Percentiles rank a stretch among this genome's conserved stretches.
Evolutionary conservation across 30 jellyfish, hydroid and myxozoan species (phyloP).

Genomic region (Chrysaora quinquecirrha): DNA sequence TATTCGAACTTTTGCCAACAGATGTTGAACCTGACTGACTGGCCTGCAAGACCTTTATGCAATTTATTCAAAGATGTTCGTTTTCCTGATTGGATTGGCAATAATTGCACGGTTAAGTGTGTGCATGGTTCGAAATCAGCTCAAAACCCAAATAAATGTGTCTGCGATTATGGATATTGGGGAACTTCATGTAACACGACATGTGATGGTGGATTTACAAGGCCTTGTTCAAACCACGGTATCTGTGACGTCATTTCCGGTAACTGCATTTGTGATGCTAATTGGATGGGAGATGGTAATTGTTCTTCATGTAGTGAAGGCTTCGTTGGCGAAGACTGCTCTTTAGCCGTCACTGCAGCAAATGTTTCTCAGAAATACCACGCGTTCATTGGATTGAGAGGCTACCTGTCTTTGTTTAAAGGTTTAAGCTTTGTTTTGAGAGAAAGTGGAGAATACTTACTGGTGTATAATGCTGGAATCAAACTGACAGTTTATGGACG

Average conservation of each 20-base stretch:
- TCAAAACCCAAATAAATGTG: slow-evolving; percentile 19
- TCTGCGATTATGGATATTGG: slow-evolving; percentile 61
- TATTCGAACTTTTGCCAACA: slow-evolving; percentile 43
- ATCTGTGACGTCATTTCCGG: slow-evolving; percentile 51
- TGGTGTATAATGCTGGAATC: slow-evolving; percentile 7
- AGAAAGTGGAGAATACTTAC: slow-evolving; percentile 45
- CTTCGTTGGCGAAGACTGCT: slow-evolving; percentile 58
- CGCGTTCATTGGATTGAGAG: slow-evolving; percentile 42
- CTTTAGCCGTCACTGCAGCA: neutral
- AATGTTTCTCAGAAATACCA: slow-evolving; percentile 3
- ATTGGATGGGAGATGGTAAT: slow-evolving; percentile 57
- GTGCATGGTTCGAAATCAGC: slow-evolving; percentile 44
- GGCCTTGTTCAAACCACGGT: slow-evolving; percentile 69
- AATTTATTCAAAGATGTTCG: slow-evolving; percentile 40
- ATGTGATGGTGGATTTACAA: slow-evolving; percentile 59
- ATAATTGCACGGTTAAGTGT: slow-evolving; percentile 57
- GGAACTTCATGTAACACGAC: slow-evolving; percentile 41
- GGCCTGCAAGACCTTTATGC: slow-evolving; percentile 71
- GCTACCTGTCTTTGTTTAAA: slow-evolving; percentile 32
- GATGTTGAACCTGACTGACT: slow-evolving; percentile 34
- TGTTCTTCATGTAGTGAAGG: slow-evolving; percentile 61
- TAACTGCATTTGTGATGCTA: slow-evolving; percentile 36
- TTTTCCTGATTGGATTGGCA: slow-evolving; percentile 59
- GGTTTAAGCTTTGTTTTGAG: slow-evolving; percentile 51
- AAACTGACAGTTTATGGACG: slow-evolving; percentile 43